Base-by-base conservation (phyloP, 2,888 invertebrate species). In the Mactromeris polynyma region DNA sequence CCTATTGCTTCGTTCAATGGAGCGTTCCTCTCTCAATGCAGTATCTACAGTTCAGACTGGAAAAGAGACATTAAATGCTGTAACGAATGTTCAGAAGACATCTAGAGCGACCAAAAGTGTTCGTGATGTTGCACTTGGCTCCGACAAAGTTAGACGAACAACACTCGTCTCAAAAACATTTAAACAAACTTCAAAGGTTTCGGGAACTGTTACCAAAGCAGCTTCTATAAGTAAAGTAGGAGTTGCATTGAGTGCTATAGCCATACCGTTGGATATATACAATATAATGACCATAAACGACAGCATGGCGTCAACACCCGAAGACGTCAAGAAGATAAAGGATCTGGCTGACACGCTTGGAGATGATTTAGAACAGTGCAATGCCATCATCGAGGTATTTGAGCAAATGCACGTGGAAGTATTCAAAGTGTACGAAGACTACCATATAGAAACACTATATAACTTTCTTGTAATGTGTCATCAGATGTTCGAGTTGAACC, bases 161-260 rank as follows among this genome's bases (percentile, higher is more conserved):
- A 36, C 58, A 3, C 54, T 46, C 21, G 31, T 54, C 21, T 58
- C 81, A 21, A 81, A 54, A 7, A 81, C 33, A 7, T 36, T 58
- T 6, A 38, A 54, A 36, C 19, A 38, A 36, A 31, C 31, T 2
- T 26, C 31, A 0, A 80, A 80, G 11, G 26, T 81, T 19, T 46
- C 81, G 3, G 33, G 33, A 38, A 81, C 81, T 26, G 81, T 36
- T 6, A 81, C 81, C 33, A 81, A 54, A 31, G 58, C 54, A 2
- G 81, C 81, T 38, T 81, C 81, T 6, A 36, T 81, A 17, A 81
- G 81, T 38, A 81, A 81, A 81, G 36, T 81, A 26, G 81, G 81
- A 14, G 17, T 81, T 4, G 58, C 36, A 2, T 17, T 81, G 19
- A 81, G 38, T 58, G 81, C 36, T 58, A 31, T 58, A 36, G 81